These are phyloP conservation scores for Drosophila fungiperda DNA, from an alignment of 2,888 invertebrate genomes.

Conservation along the genomic window DNA sequence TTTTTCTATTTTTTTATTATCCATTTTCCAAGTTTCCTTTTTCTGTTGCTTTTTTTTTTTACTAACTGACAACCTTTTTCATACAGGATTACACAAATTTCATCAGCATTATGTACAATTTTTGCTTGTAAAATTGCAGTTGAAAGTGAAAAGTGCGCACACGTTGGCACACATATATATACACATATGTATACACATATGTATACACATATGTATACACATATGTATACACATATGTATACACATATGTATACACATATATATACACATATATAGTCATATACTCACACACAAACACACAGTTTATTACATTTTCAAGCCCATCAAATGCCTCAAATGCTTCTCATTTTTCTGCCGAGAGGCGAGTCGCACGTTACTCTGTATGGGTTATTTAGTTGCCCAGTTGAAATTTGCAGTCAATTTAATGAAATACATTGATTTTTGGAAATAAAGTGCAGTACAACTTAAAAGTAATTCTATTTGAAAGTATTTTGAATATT, in stretches of 20 bases:
- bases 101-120: slow-evolving; percentile 72
- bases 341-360: slow-evolving; percentile 8
- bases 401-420: slow-evolving; percentile 13
- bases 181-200: slow-evolving; percentile 13
- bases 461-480: neutral
- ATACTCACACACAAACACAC: slow-evolving; percentile 37
- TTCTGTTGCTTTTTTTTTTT: neutral
- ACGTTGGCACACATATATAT: slow-evolving; percentile 3
- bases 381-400: slow-evolving; percentile 16
- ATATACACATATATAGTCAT: slow-evolving; percentile 13
- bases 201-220: slow-evolving; percentile 4
- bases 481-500: neutral
- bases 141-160: slow-evolving; percentile 53
- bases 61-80: slow-evolving; percentile 37
- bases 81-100: slow-evolving; percentile 60
- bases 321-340: slow-evolving; percentile 65
- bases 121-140: slow-evolving; percentile 59
- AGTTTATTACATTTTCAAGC: slow-evolving; percentile 74
- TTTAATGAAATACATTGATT: slow-evolving; percentile 5
- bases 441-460: neutral
- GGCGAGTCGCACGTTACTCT: slow-evolving; percentile 40
- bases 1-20: neutral
- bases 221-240: slow-evolving; percentile 16
- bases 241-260: slow-evolving; percentile 16
- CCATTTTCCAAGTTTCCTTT: slow-evolving; percentile 8